A percentile compares a stretch with the other conserved stretches of the same genome.
These are phyloP conservation scores for Zaprionus camerounensis DNA, from an alignment of 1,140 invertebrate species.

Conservation along the genomic window DNA sequence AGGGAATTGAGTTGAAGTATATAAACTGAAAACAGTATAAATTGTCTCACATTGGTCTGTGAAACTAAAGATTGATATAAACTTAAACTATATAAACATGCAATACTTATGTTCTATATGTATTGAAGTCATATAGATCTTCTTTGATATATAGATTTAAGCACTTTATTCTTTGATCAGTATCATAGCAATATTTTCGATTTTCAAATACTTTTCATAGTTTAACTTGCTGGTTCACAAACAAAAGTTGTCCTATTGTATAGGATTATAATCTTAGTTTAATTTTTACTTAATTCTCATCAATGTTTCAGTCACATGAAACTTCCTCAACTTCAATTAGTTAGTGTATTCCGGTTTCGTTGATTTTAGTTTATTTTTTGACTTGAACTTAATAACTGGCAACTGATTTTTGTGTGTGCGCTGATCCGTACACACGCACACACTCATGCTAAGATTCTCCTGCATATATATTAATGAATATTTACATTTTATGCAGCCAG, in stretches of 20 bases:
- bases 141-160: too few species aligned
- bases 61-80: too few species aligned
- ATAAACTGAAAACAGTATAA: background rate
- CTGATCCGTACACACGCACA: conserved; percentile 46
- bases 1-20: background rate
- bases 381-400: conserved; percentile 14
- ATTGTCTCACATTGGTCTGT: background rate
- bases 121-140: too few species aligned
- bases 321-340: conserved; percentile 3
- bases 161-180: too few species aligned
- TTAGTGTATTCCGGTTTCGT: background rate
- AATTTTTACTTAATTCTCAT: background rate
- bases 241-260: background rate
- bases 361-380: conserved; percentile 6
- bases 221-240: too few species aligned
- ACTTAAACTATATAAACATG: too few species aligned
- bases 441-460: conserved; percentile 8
- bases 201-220: too few species aligned
- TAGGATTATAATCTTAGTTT: background rate
- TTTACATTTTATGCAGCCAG: conserved; percentile 70
- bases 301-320: background rate
- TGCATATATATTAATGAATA: conserved; percentile 55
- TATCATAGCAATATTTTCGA: too few species aligned
- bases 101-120: too few species aligned
- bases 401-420: conserved; percentile 46